Evolutionary conservation across 2,113 vertebrate species (phyloP).

Genomic region (Limnothrissa miodon): DNA sequence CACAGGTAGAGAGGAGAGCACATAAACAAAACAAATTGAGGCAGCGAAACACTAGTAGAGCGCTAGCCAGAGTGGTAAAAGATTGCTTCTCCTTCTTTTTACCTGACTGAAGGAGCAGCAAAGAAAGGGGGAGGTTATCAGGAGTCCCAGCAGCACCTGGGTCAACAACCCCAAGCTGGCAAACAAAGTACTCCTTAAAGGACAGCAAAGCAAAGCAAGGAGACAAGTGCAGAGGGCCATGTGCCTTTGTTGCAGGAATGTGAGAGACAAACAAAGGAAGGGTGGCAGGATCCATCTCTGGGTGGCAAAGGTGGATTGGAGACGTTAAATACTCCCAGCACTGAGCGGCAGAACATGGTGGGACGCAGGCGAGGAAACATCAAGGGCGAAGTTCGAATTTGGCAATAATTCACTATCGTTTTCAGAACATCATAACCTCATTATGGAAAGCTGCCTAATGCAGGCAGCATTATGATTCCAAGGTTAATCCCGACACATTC

Average conservation of each 20-base stretch:
- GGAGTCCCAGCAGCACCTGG: conserved; percentile 66
- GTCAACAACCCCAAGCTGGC: conserved; percentile 61
- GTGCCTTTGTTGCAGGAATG: conserved; percentile 44
- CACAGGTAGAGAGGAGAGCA: not conserved
- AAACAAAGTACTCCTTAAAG: conserved; percentile 58
- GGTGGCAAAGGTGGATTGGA: not conserved
- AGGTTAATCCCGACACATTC: not conserved
- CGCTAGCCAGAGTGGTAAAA: conserved; percentile 20
- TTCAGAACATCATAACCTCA: not conserved
- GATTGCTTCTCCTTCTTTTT: not conserved
- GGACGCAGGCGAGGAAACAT: not conserved
- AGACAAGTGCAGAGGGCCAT: conserved; percentile 32
- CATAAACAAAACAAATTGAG: not conserved
- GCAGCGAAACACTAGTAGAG: not conserved
- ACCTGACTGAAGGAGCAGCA: conserved; percentile 15
- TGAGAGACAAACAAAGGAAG: conserved; percentile 41
- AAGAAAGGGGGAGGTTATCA: conserved; percentile 48
- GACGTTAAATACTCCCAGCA: not conserved
- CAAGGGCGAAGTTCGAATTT: not conserved
- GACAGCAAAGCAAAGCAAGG: conserved; percentile 20
- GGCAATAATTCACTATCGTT: not conserved
- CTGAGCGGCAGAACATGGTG: not conserved
- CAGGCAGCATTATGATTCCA: not conserved
- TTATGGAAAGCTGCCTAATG: not conserved
- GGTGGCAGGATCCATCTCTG: not conserved